Evolutionary conservation across 2,797 vertebrate species (phyloP).

Genomic region (Rhabdomys pumilio): DNA sequence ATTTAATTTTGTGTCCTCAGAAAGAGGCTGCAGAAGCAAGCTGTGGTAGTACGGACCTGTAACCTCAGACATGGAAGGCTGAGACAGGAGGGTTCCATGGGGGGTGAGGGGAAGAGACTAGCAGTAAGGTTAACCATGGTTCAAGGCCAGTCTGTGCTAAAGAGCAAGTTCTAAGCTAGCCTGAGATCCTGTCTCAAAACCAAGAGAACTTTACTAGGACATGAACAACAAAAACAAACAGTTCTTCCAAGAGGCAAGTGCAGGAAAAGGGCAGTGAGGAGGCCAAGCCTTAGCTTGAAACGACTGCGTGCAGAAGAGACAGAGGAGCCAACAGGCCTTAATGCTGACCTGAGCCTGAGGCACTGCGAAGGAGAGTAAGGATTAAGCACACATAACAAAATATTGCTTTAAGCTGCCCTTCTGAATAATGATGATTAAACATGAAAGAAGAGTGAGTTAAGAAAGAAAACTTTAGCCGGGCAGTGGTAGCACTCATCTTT

Average conservation of each 20-base stretch:
- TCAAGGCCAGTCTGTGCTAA: too few species aligned
- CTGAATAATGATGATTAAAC: background rate
- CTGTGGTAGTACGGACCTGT: background rate
- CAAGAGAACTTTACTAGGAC: background rate
- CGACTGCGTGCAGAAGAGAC: background rate
- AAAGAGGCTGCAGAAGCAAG: background rate
- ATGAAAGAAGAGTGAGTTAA: background rate
- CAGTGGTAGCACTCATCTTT: too few species aligned
- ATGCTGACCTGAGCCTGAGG: too few species aligned
- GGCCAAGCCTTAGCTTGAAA: background rate
- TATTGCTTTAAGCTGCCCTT: background rate
- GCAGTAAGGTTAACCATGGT: background rate
- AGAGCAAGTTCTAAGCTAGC: background rate
- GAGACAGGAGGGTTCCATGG: background rate
- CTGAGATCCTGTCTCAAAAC: background rate
- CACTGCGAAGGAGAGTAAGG: background rate
- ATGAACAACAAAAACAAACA: background rate
- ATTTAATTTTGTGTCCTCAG: constrained; percentile 47
- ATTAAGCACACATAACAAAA: background rate
- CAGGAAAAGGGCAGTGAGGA: background rate
- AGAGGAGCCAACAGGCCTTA: background rate
- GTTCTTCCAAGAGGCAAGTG: background rate
- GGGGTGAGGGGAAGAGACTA: too few species aligned
- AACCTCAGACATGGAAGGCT: background rate
- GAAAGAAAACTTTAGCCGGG: background rate